Evolutionary conservation across 2,888 invertebrate species (phyloP).

Genomic region (Erynnis tages): DNA sequence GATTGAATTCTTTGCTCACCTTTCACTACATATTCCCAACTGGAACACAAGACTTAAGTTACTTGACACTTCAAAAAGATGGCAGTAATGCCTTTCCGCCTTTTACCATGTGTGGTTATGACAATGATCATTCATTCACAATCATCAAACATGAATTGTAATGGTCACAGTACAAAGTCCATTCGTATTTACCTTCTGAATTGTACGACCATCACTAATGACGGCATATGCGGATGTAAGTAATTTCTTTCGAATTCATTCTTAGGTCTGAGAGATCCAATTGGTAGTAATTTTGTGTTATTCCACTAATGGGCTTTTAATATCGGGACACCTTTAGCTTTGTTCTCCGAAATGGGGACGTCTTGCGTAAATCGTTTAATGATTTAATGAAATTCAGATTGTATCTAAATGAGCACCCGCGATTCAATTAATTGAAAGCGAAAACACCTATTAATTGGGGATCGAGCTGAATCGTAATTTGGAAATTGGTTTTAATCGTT

Average conservation of each 20-base stretch:
- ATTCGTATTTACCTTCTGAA: too few species aligned
- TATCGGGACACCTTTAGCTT: constrained; percentile 32
- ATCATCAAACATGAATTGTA: too few species aligned
- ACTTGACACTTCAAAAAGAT: too few species aligned
- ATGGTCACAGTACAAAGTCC: too few species aligned
- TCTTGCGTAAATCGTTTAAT: constrained; percentile 21
- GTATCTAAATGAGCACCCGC: constrained; percentile 8
- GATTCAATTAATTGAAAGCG: constrained; percentile 20
- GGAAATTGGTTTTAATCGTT: not conserved
- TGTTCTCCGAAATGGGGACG: constrained; percentile 23
- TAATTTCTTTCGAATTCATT: constrained; percentile 15
- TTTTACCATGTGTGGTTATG: too few species aligned
- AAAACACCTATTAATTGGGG: not conserved
- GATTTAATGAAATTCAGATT: constrained; percentile 24
- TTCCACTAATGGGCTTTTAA: constrained; percentile 36
- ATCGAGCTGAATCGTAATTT: not conserved
- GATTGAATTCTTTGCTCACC: too few species aligned
- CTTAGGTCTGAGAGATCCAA: constrained; percentile 11
- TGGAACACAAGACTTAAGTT: too few species aligned
- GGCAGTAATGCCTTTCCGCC: too few species aligned
- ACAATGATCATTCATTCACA: too few species aligned
- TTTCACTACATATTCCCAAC: too few species aligned
- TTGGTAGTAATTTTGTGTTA: constrained; percentile 32
- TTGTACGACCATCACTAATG: constrained; percentile 16
- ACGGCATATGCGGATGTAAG: constrained; percentile 8